Percentiles rank a stretch among this genome's conserved stretches.
These are phyloP conservation scores for Corbicula japonica DNA, from an alignment of 2,888 invertebrate genomes.

Conservation along the genomic window DNA sequence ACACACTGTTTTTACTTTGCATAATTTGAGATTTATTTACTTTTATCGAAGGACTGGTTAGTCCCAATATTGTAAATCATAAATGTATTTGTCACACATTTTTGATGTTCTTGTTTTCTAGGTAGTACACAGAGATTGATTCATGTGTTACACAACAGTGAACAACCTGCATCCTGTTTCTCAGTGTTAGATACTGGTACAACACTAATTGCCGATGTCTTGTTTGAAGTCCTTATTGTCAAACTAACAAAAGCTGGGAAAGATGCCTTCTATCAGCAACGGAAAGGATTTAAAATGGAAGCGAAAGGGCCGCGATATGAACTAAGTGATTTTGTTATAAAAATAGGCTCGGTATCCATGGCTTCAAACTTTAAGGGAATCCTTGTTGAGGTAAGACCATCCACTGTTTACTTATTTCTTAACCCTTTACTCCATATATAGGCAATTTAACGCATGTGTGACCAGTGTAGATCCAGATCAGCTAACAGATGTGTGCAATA, in stretches of 20 bases:
- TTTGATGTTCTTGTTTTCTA: too few relatives aligned
- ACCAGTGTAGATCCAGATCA: too few relatives aligned
- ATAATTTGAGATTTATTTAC: too few relatives aligned
- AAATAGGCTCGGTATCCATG: conserved; percentile 96
- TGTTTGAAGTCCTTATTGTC: conserved; percentile 96
- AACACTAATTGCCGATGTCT: conserved; percentile 95
- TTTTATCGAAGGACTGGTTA: too few relatives aligned
- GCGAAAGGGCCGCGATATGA: conserved; percentile 91
- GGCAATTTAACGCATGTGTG: too few relatives aligned
- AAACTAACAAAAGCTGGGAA: conserved; percentile 90
- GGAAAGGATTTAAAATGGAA: conserved; percentile 91
- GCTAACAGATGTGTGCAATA: too few relatives aligned
- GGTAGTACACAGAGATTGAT: conserved; percentile 93
- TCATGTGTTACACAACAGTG: conserved; percentile 97
- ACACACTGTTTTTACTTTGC: too few relatives aligned
- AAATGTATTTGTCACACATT: too few relatives aligned
- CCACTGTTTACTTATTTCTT: too few relatives aligned
- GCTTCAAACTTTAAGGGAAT: conserved; percentile 96
- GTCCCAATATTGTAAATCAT: too few relatives aligned
- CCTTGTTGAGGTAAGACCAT: conserved; percentile 91
- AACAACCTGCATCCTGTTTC: conserved; percentile 97
- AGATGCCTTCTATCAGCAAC: conserved; percentile 92
- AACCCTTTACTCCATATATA: too few relatives aligned
- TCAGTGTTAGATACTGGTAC: conserved; percentile 94
- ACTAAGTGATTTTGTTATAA: conserved; percentile 95